Percentiles rank a stretch among this genome's conserved stretches.
Evolutionary conservation across 2,113 vertebrate species (phyloP).

Genomic region (Pelecanus crispus): DNA sequence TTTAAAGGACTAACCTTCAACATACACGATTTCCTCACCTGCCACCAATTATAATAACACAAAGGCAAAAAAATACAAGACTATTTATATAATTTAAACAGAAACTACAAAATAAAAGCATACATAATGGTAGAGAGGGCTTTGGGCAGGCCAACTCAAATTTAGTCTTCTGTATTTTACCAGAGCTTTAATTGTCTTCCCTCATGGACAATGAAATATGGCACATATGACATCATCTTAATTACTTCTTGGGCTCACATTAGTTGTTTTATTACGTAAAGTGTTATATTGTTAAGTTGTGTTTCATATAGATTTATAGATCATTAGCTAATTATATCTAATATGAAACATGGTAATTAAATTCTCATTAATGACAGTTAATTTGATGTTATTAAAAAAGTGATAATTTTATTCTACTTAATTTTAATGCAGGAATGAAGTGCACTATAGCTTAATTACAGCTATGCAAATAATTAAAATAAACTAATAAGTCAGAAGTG

Average conservation of each 20-base stretch:
- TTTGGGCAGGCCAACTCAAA: background rate
- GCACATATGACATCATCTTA: background rate
- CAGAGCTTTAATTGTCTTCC: background rate
- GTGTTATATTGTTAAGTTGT: slow-evolving; percentile 35
- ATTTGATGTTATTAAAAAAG: slow-evolving; percentile 48
- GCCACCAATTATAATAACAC: background rate
- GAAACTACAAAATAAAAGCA: background rate
- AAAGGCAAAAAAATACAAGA: background rate
- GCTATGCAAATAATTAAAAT: slow-evolving; percentile 32
- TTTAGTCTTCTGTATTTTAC: background rate
- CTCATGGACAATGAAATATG: background rate
- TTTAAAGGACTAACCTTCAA: background rate
- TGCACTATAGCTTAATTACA: slow-evolving; percentile 38
- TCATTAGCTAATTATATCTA: slow-evolving; percentile 65
- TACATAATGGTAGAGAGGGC: background rate
- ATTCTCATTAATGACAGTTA: slow-evolving; percentile 58
- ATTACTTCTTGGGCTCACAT: slow-evolving; percentile 23
- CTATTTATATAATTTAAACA: background rate
- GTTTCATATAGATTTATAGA: slow-evolving; percentile 55
- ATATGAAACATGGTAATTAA: slow-evolving; percentile 51
- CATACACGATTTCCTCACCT: background rate
- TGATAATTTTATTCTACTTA: slow-evolving; percentile 42
- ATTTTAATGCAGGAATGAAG: slow-evolving; percentile 44
- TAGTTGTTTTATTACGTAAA: slow-evolving; percentile 39
- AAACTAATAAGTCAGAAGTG: background rate